Conservation (phyloP, 2,113 vertebrate species). For the Callorhinus ursinus region DNA sequence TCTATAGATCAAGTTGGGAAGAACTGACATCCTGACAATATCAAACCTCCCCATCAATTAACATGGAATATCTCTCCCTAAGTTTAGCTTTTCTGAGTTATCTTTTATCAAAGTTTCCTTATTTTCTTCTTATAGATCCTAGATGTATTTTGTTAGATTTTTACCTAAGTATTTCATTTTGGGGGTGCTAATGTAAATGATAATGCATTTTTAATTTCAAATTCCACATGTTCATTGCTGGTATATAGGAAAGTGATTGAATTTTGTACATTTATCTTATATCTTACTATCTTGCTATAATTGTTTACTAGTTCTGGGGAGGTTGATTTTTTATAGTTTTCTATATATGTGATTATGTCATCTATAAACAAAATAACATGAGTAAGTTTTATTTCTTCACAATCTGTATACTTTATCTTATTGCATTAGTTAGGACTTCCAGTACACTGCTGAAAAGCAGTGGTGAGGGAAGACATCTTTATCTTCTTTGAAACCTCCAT, state of each 20-base stretch:
- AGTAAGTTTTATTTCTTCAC: not conserved
- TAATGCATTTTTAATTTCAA: not conserved
- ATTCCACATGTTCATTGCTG: not conserved
- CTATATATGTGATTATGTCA: not conserved
- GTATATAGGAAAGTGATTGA: not conserved
- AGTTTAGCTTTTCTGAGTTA: not conserved
- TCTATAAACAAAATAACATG: not conserved
- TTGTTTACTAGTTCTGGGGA: not conserved
- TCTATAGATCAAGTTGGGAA: not conserved
- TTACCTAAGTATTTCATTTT: not conserved
- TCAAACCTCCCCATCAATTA: not conserved
- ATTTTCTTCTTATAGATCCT: not conserved
- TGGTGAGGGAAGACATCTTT: not conserved
- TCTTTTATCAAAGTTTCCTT: not conserved
- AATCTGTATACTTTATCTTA: not conserved
- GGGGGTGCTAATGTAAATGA: not conserved
- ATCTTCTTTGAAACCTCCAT: not conserved
- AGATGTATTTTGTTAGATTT: not conserved
- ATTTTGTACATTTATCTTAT: not conserved
- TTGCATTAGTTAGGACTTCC: not conserved
- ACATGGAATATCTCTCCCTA: not conserved
- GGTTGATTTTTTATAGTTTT: not conserved
- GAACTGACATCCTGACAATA: not conserved
- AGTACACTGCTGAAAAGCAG: not conserved
- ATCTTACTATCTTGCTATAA: not conserved